Evolutionary conservation across 2,888 invertebrate species (phyloP).

Genomic region (Drosophila recens): DNA sequence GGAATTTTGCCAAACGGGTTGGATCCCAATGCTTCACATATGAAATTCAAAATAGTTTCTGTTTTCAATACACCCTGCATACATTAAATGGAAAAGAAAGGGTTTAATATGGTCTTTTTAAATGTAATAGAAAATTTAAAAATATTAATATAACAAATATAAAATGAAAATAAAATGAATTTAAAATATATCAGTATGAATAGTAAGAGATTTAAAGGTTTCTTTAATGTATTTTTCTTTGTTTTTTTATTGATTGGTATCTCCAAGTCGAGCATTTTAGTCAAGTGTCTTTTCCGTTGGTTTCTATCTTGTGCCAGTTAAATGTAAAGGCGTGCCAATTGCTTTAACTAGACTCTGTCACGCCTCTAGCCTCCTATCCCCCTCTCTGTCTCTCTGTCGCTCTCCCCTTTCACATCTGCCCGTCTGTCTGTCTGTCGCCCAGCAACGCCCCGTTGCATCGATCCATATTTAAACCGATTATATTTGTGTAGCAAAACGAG

Average conservation of each 20-base stretch:
- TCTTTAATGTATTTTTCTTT: no score
- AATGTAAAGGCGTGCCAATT: slow-evolving; percentile 41
- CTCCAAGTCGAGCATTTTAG: background rate
- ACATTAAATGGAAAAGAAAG: background rate
- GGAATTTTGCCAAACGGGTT: slow-evolving; percentile 47
- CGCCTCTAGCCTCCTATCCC: slow-evolving; percentile 9
- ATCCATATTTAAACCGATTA: slow-evolving; percentile 49
- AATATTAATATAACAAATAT: no score
- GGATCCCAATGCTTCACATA: slow-evolving; percentile 24
- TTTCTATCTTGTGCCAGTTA: slow-evolving; percentile 17
- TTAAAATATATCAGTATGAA: no score
- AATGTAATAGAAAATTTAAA: no score
- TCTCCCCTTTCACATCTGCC: background rate
- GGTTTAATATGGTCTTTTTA: no score
- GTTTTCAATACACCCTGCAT: slow-evolving; percentile 2
- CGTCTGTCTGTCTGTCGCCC: background rate
- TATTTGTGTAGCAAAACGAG: slow-evolving; percentile 35
- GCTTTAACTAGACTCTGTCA: slow-evolving; percentile 30
- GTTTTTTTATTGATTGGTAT: background rate
- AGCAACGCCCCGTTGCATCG: slow-evolving; percentile 35
- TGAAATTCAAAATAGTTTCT: slow-evolving; percentile 38
- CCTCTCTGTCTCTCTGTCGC: background rate
- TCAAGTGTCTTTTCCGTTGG: background rate
- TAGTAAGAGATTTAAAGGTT: no score
- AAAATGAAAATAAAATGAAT: no score